phyloP scores from a whole-genome alignment of 2,113 vertebrate species.

The Xiphorhynchus elegans region DNA sequence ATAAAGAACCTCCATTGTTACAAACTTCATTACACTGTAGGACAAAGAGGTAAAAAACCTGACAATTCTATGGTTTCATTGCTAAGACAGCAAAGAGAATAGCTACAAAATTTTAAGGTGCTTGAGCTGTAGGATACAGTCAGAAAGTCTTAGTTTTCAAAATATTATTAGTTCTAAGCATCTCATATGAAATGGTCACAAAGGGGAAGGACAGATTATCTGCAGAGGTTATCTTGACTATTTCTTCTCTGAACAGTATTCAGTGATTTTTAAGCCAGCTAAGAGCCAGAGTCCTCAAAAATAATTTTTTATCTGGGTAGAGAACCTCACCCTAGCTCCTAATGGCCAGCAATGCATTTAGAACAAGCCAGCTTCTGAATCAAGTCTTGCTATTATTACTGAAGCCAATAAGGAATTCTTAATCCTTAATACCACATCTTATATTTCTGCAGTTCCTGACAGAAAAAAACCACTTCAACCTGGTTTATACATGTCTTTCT shows the following conservation, averaged over 20 bases:
- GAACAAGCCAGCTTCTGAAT: background rate
- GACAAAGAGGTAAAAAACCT: background rate
- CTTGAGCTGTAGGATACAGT: background rate
- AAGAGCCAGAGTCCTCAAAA: background rate
- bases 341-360: background rate
- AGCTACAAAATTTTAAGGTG: background rate
- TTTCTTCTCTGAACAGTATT: background rate
- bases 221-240: background rate
- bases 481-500: background rate
- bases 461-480: background rate
- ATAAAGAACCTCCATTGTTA: background rate
- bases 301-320: background rate
- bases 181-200: rapidly evolving
- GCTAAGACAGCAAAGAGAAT: background rate
- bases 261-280: background rate
- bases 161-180: background rate
- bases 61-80: background rate
- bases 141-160: background rate
- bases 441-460: background rate
- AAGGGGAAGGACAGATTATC: background rate
- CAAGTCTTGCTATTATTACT: background rate
- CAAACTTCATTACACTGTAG: background rate
- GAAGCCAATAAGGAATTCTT: background rate
- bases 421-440: background rate
- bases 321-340: background rate